These are phyloP conservation scores for Mastomys natalensis DNA, from an alignment of 2,113 vertebrate genomes.

Conservation along the genomic window DNA sequence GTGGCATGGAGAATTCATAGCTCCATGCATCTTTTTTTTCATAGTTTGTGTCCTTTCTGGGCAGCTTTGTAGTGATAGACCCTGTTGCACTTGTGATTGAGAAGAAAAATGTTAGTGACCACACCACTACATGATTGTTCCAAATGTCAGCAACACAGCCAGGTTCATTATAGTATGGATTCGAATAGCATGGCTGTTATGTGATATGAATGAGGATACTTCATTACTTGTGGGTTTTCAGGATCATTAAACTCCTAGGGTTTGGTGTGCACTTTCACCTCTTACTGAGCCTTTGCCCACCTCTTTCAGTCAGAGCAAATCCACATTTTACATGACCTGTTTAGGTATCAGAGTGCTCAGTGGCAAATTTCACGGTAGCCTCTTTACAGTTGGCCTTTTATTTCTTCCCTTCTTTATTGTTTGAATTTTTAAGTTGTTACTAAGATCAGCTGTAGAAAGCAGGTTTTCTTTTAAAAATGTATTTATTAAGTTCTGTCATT, in stretches of 20 bases:
- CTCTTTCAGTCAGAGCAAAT: conserved; percentile 49
- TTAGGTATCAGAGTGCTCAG: not conserved
- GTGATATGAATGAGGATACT: conserved; percentile 48
- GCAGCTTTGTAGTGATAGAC: not conserved
- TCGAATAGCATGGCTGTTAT: conserved; percentile 32
- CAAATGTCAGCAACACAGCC: conserved; percentile 43
- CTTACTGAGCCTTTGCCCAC: not conserved
- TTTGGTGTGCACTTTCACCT: conserved; percentile 63
- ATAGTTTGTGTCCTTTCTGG: not conserved
- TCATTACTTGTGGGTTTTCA: conserved; percentile 70
- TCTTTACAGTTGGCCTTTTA: not conserved
- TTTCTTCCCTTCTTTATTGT: not conserved
- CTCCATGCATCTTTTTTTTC: not conserved
- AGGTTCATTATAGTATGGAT: conserved; percentile 32
- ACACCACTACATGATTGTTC: not conserved
- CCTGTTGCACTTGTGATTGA: not conserved
- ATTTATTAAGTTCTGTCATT: not conserved
- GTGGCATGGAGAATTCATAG: not conserved
- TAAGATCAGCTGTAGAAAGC: not conserved
- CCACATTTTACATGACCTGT: not conserved
- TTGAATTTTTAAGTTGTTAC: conserved; percentile 45
- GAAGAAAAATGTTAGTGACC: not conserved
- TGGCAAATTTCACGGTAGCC: not conserved
- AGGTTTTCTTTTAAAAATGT: not conserved
- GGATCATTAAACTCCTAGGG: conserved; percentile 66